Conservation (phyloP, 2,797 vertebrate species). For the Smutsia temminckii region DNA sequence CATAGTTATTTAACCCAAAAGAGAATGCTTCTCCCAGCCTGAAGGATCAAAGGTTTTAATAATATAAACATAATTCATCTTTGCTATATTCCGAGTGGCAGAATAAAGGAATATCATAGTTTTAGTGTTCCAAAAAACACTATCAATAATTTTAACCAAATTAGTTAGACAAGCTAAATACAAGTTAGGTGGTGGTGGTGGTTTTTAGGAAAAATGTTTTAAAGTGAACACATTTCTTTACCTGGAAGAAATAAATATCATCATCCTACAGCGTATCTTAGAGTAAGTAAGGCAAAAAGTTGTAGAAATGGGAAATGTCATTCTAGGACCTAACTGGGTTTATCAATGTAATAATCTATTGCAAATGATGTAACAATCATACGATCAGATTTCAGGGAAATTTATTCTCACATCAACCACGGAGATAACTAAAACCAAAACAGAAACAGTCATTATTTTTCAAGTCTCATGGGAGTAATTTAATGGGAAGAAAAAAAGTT, state of each 20-base stretch:
- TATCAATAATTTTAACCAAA: slow-evolving; percentile 37
- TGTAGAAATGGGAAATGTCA: not conserved
- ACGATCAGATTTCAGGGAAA: not conserved
- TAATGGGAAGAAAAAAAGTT: not conserved
- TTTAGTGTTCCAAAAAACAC: not conserved
- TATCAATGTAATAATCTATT: not conserved
- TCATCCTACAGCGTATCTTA: not conserved
- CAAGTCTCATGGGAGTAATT: not conserved
- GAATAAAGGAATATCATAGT: not conserved
- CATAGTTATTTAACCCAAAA: slow-evolving; percentile 4
- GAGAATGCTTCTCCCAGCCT: not conserved
- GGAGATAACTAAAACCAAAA: slow-evolving; percentile 38
- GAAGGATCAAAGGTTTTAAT: not conserved
- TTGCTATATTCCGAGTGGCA: not conserved
- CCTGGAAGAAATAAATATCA: not conserved
- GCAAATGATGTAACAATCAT: not conserved
- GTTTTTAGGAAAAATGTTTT: not conserved
- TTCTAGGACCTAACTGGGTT: not conserved
- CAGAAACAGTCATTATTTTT: not conserved
- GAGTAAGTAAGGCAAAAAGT: not conserved
- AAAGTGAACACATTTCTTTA: not conserved
- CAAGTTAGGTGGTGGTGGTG: not conserved
- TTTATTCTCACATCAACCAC: slow-evolving; percentile 30
- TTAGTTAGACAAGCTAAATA: not conserved
- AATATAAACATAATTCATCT: not conserved